Evolutionary conservation across 2,113 vertebrate genomes (phyloP), one percentile per base, ranked within the genome.

Genomic region (Herpailurus yagouaroundi): DNA sequence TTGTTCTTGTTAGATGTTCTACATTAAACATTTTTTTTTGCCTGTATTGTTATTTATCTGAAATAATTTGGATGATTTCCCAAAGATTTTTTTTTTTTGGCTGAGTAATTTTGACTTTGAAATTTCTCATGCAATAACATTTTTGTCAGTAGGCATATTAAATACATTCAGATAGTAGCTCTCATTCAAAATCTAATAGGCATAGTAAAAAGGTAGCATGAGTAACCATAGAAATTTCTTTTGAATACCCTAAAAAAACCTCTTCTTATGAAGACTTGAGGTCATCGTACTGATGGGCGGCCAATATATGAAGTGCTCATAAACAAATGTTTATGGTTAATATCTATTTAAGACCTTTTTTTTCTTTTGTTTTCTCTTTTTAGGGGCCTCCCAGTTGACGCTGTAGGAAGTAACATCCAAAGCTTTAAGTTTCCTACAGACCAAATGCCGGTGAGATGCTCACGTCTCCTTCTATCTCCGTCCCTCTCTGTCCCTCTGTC

Each of bases 241-340:
- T 23, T n/a, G 31, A 41, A 14, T 31, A 5, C 18, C 41, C 76
- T 33, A 2, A 29, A n/a, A n/a, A 36, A 5, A 13, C 66, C 15
- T 52, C 7, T 50, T 25, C 1, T 79, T 36, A 55, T 4, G 9
- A 16, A 50, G 68, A 60, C 19, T 0, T 36, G 63, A 57, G 31
- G 19, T 33, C 7, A 0, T 14, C 18, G 31, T 18, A 3, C 33
- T 11, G 41, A 50, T 4, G 15, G 73, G 23, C 31, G 29, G 9
- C n/a, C 3, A 21, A 11, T 31, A 21, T 2, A 29, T 10, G 57
- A 68, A 25, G 15, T 0, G 5, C 69, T 66, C 7, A n/a, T 4
- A 33, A 33, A 7, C 27, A 79, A 29, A 38, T 0, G 25, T 36
- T 4, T 38, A 7, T 23, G 15, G 7, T 52, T 36, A 48, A 2